Evolutionary conservation across 2,888 invertebrate genomes (phyloP).

Genomic region (Parnassius smintheus): DNA sequence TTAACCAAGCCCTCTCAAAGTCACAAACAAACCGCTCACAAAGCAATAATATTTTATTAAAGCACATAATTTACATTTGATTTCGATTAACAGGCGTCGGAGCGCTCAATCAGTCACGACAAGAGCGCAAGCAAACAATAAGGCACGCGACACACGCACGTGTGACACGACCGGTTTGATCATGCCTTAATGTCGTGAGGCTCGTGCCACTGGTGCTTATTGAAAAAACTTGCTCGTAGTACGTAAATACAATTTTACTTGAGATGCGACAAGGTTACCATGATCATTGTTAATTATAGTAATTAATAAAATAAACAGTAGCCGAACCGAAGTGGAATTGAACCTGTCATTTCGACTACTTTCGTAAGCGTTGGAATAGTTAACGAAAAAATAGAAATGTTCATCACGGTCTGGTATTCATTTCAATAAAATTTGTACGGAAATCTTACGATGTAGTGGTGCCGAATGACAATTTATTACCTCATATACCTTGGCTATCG

Average conservation of each 20-base stretch:
- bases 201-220: slow-evolving; percentile 41
- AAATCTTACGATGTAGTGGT: too few relatives aligned
- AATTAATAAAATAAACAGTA: too few relatives aligned
- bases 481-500: too few relatives aligned
- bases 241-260: slow-evolving; percentile 27
- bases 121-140: slow-evolving; percentile 42
- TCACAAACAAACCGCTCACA: slow-evolving; percentile 16
- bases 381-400: too few relatives aligned
- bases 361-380: too few relatives aligned
- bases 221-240: slow-evolving; percentile 21
- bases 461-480: too few relatives aligned
- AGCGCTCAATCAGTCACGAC: slow-evolving; percentile 32
- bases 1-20: not conserved
- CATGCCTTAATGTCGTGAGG: slow-evolving; percentile 61
- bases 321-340: too few relatives aligned
- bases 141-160: slow-evolving; percentile 59
- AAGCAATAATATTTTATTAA: slow-evolving; percentile 26
- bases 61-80: slow-evolving; percentile 33
- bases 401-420: too few relatives aligned
- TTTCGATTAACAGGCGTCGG: slow-evolving; percentile 39
- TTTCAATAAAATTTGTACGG: too few relatives aligned
- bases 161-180: slow-evolving; percentile 54
- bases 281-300: not conserved
- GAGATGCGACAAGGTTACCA: slow-evolving; percentile 17
- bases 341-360: too few relatives aligned